Evolutionary conservation across 2,888 invertebrate species (phyloP).

Genomic region (Andrena praecox): DNA sequence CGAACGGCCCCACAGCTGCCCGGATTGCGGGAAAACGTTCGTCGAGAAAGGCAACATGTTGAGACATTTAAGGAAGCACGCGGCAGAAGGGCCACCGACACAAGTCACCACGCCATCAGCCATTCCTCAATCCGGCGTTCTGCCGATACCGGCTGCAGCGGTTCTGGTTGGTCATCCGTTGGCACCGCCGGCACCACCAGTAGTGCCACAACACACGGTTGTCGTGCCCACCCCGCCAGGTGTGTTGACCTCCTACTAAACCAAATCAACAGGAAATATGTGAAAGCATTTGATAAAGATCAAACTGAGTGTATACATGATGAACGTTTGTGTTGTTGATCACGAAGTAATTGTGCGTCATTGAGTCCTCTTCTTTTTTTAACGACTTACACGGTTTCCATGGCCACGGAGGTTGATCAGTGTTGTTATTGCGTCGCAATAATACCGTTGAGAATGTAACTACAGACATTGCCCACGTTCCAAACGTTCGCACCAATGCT

Average conservation of each 20-base stretch:
- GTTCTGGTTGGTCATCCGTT: conserved; percentile 83
- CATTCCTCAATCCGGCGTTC: conserved; percentile 81
- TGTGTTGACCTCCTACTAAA: conserved; percentile 86
- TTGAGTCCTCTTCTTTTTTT: conserved; percentile 23
- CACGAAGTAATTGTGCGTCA: conserved; percentile 34
- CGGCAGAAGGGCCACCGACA: conserved; percentile 85
- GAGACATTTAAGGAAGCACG: conserved; percentile 91
- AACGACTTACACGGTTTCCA: conserved; percentile 11
- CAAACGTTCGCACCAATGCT: conserved; percentile 32
- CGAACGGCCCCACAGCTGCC: conserved; percentile 87
- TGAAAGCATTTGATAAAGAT: conserved; percentile 30
- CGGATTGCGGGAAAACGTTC: conserved; percentile 91
- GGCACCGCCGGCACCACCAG: conserved; percentile 80
- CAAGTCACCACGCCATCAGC: conserved; percentile 82
- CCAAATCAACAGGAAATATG: conserved; percentile 36
- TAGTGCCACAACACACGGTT: conserved; percentile 86
- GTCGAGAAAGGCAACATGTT: conserved; percentile 93
- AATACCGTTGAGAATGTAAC: conserved; percentile 26
- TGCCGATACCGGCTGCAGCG: conserved; percentile 81
- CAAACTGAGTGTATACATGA: conserved; percentile 45
- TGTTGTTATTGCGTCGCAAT: conserved; percentile 32
- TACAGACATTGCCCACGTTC: conserved; percentile 32
- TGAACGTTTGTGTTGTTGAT: conserved; percentile 45
- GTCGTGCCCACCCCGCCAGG: conserved; percentile 87
- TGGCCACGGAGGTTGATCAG: conserved; percentile 33